phyloP scores from a whole-genome alignment of 2,888 invertebrate genomes.

The Allygus modestus region DNA sequence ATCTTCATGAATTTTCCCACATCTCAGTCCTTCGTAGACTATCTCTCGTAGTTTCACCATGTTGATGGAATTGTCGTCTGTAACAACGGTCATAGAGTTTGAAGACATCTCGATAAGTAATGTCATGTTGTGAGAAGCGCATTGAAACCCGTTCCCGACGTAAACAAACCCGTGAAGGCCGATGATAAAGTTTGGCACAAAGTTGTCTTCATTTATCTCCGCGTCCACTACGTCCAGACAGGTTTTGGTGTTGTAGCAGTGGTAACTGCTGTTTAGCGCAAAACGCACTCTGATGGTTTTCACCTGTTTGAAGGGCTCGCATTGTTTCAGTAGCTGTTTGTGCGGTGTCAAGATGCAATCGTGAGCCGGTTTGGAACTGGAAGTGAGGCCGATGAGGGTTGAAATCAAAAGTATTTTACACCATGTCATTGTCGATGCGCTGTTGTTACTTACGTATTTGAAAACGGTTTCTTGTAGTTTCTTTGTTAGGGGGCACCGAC shows the following conservation, averaged over 20 bases:
- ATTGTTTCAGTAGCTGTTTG: background rate
- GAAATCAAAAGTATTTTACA: background rate
- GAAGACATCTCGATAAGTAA: background rate
- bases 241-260: constrained; percentile 5
- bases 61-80: background rate
- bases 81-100: background rate
- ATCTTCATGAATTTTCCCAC: background rate
- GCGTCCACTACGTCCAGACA: background rate
- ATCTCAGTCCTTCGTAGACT: background rate
- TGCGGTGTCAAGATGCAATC: background rate
- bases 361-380: background rate
- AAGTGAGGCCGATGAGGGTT: background rate
- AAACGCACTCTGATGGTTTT: background rate
- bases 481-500: background rate
- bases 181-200: background rate
- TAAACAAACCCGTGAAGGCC: background rate
- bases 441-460: background rate
- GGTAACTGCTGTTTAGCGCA: background rate
- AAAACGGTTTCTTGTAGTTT: background rate
- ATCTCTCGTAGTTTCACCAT: background rate
- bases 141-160: background rate
- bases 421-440: background rate
- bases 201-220: background rate
- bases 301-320: background rate
- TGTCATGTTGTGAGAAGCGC: background rate